Evolutionary conservation across 2,113 vertebrate species (phyloP).

Genomic region (Verasper variegatus): DNA sequence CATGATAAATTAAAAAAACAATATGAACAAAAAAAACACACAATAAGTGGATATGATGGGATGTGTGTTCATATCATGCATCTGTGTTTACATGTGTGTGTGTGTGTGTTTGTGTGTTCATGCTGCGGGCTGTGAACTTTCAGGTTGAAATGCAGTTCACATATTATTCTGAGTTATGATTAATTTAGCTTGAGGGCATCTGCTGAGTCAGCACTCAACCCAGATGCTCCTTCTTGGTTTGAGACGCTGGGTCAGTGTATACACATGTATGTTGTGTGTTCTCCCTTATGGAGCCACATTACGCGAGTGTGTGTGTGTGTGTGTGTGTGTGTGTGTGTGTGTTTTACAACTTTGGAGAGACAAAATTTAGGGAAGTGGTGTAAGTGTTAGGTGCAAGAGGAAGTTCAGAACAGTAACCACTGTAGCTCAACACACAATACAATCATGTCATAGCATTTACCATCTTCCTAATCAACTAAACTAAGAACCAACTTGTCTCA

Average conservation of each 20-base stretch:
- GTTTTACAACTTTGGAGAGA: no score
- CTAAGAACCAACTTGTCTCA: no score
- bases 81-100: not conserved
- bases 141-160: not conserved
- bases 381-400: no score
- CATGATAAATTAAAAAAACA: no score
- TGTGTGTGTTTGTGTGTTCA: not conserved
- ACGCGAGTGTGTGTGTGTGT: no score
- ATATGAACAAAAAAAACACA: no score
- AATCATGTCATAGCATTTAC: no score
- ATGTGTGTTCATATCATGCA: not conserved
- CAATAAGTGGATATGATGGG: not conserved
- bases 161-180: constrained; percentile 19
- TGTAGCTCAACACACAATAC: no score
- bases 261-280: not conserved
- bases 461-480: no score
- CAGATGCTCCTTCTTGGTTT: not conserved
- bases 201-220: constrained; percentile 45
- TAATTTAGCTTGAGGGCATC: constrained; percentile 30
- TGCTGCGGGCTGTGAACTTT: not conserved
- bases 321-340: no score
- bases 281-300: not conserved
- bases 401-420: no score
- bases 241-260: not conserved
- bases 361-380: no score